Evolutionary conservation across 2,888 invertebrate genomes (phyloP).

Genomic region (Eupithecia subfuscata): DNA sequence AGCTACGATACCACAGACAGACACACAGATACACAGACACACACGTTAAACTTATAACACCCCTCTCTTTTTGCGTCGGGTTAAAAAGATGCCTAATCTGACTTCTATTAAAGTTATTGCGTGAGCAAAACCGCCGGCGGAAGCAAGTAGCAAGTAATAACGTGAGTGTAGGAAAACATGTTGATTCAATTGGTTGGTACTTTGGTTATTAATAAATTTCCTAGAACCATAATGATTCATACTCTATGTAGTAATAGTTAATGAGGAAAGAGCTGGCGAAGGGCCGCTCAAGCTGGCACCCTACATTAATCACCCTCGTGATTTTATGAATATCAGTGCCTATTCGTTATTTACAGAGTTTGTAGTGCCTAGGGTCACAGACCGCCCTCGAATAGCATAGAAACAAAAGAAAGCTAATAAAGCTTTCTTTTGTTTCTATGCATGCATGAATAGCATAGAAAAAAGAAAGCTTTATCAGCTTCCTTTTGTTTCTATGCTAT

Average conservation of each 20-base stretch:
- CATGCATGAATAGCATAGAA: too few relatives aligned
- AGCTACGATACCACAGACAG: too few relatives aligned
- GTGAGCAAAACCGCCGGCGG: background rate
- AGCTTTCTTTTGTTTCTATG: background rate
- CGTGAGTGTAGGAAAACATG: background rate
- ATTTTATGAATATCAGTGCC: background rate
- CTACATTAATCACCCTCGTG: background rate
- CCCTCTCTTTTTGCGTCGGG: too few relatives aligned
- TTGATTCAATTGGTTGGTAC: background rate
- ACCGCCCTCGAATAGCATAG: too few relatives aligned
- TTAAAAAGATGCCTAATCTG: background rate
- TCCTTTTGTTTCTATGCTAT: too few relatives aligned
- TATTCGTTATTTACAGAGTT: background rate
- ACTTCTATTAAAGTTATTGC: background rate
- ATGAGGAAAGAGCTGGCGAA: background rate
- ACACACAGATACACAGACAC: too few relatives aligned
- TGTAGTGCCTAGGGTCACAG: background rate
- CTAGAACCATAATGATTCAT: slow-evolving; percentile 1
- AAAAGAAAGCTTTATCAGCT: too few relatives aligned
- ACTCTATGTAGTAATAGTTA: background rate
- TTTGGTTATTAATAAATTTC: slow-evolving; percentile 2
- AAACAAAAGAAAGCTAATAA: too few relatives aligned
- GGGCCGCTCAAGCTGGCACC: background rate
- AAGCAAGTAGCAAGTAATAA: background rate
- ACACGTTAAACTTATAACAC: too few relatives aligned